Percentiles rank a stretch among this genome's conserved stretches.
phyloP scores from a whole-genome alignment of 2,797 vertebrate species.

The Lepus oiostolus region DNA sequence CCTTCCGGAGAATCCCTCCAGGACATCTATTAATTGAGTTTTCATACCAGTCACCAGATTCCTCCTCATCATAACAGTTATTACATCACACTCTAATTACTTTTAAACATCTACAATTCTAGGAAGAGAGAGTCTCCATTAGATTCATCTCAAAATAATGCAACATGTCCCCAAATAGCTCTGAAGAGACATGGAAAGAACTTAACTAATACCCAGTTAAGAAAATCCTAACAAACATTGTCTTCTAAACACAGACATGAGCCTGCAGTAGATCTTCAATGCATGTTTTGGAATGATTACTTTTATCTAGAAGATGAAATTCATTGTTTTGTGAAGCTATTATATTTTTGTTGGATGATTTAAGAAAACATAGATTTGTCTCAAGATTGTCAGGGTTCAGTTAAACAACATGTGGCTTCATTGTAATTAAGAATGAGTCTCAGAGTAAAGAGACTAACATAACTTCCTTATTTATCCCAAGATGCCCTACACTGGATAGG shows the following conservation, averaged over 20 bases:
- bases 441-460: neutral
- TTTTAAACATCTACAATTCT: neutral
- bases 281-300: neutral
- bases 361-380: neutral
- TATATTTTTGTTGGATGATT: neutral
- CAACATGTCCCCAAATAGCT: neutral
- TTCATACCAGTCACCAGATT: neutral
- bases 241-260: neutral
- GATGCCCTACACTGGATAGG: neutral
- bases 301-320: conserved; percentile 2
- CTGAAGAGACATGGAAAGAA: neutral
- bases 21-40: neutral
- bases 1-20: neutral
- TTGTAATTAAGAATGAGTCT: neutral
- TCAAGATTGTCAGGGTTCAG: neutral
- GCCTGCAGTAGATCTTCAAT: neutral
- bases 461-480: neutral
- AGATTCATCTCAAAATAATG: conserved; percentile 1
- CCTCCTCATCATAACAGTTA: neutral
- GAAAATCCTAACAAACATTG: neutral
- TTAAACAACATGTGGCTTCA: neutral
- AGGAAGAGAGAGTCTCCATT: neutral
- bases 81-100: neutral
- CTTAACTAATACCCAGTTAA: neutral
- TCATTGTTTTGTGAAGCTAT: neutral